A percentile compares a stretch with the other conserved stretches of the same genome.
Conservation (phyloP, 2,797 vertebrate genomes). For the Varecia variegata region DNA sequence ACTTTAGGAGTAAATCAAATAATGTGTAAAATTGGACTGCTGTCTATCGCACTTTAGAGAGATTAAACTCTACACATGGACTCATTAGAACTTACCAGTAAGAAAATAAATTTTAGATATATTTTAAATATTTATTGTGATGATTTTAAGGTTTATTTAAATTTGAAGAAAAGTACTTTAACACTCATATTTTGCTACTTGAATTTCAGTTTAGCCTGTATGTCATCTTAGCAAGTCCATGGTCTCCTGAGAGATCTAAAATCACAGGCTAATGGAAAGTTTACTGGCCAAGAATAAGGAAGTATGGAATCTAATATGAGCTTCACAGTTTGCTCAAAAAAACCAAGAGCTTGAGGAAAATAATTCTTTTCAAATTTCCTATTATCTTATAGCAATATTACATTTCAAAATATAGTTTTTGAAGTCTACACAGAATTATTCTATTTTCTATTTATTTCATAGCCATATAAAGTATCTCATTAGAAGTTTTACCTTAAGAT, state of each 20-base stretch:
- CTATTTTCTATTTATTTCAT: neutral
- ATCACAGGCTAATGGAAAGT: neutral
- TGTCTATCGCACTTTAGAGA: neutral
- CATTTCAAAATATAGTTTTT: constrained; percentile 21
- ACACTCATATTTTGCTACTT: neutral
- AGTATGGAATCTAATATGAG: neutral
- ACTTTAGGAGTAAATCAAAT: constrained; percentile 11
- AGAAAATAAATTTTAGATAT: neutral
- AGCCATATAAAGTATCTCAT: neutral
- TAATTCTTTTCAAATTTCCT: neutral
- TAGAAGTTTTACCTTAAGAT: constrained; percentile 7
- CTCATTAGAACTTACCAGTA: neutral
- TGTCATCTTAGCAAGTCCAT: neutral
- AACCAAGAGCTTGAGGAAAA: neutral
- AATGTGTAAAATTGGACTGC: neutral
- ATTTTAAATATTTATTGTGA: neutral
- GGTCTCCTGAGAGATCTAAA: neutral
- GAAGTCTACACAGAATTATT: constrained; percentile 14
- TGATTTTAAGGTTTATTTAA: constrained; percentile 41
- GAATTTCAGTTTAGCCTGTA: neutral
- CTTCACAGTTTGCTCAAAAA: constrained; percentile 4
- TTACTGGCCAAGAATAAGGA: neutral
- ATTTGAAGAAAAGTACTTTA: constrained; percentile 36
- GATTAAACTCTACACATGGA: neutral
- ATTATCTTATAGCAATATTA: neutral